Evolutionary conservation across 2,113 vertebrate species (phyloP).

Genomic region (Neoarius graeffei): DNA sequence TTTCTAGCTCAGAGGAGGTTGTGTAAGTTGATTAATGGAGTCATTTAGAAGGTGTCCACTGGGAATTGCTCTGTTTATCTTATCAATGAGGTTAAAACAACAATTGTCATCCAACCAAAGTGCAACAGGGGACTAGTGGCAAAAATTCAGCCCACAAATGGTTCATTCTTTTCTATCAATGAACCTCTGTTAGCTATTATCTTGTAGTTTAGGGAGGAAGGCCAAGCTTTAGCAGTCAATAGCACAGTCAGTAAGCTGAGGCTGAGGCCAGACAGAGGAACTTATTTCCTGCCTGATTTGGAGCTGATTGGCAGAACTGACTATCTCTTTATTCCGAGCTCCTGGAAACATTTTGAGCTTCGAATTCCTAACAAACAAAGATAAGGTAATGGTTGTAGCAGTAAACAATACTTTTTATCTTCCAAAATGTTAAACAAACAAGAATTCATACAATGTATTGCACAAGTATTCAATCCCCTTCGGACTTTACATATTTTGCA

Average conservation of each 20-base stretch:
- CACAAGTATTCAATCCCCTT: neutral
- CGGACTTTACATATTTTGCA: neutral
- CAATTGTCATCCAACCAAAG: constrained; percentile 37
- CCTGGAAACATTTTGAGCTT: constrained; percentile 13
- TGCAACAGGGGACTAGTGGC: constrained; percentile 22
- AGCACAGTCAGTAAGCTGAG: constrained; percentile 34
- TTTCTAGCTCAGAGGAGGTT: constrained; percentile 31
- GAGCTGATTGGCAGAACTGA: constrained; percentile 28
- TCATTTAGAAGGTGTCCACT: constrained; percentile 29
- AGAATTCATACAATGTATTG: neutral
- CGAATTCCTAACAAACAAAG: neutral
- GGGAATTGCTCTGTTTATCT: constrained; percentile 43
- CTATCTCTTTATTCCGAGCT: constrained; percentile 26
- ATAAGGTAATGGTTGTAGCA: neutral
- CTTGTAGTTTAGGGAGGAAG: constrained; percentile 26
- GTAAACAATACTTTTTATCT: neutral
- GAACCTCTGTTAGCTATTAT: constrained; percentile 50
- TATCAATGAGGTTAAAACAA: constrained; percentile 41
- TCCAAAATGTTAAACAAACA: neutral
- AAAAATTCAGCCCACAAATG: constrained; percentile 31
- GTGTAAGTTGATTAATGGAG: constrained; percentile 43
- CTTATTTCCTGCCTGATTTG: constrained; percentile 39
- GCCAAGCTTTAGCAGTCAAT: constrained; percentile 31
- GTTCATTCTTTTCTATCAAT: constrained; percentile 50
- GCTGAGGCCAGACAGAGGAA: constrained; percentile 22